Evolutionary conservation across 2,113 vertebrate genomes (phyloP).

Genomic region (Brachyhypopomus gauderio): DNA sequence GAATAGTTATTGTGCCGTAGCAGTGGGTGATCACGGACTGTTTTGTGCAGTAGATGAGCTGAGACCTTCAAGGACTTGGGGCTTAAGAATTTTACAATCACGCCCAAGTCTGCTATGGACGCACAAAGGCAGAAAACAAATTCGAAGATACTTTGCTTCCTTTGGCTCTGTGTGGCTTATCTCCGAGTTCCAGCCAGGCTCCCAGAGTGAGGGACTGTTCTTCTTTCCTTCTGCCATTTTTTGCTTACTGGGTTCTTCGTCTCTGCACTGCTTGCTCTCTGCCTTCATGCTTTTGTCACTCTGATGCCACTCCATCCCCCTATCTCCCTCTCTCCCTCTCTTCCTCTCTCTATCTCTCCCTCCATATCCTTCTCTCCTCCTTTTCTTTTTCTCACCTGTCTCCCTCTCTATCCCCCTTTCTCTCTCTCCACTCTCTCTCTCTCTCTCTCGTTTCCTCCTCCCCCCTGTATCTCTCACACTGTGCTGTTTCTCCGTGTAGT

Average conservation of each 20-base stretch:
- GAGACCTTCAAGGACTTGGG: background rate
- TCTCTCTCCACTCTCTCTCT: background rate
- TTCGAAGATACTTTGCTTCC: constrained; percentile 31
- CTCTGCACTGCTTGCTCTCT: background rate
- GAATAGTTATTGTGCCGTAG: background rate
- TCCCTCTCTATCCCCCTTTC: background rate
- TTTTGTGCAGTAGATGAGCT: background rate
- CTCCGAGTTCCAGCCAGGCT: constrained; percentile 66
- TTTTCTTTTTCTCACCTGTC: background rate
- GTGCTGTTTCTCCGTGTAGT: background rate
- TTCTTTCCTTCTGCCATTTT: constrained; percentile 40
- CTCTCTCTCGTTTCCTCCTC: background rate
- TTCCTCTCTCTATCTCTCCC: background rate
- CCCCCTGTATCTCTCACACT: background rate
- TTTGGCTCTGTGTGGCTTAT: constrained; percentile 60
- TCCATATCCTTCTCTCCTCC: background rate
- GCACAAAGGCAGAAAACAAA: constrained; percentile 41
- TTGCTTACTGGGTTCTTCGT: background rate
- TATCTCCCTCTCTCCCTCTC: background rate
- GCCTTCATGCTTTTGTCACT: background rate
- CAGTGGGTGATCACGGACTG: background rate
- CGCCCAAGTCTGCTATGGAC: background rate
- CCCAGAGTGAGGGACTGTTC: constrained; percentile 67
- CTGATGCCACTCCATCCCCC: no score
- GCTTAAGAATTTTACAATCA: background rate